Evolutionary conservation across 2,797 vertebrate species (phyloP), one percentile per base, ranked within the genome.

Genomic region (Gephyroberyx darwinii): DNA sequence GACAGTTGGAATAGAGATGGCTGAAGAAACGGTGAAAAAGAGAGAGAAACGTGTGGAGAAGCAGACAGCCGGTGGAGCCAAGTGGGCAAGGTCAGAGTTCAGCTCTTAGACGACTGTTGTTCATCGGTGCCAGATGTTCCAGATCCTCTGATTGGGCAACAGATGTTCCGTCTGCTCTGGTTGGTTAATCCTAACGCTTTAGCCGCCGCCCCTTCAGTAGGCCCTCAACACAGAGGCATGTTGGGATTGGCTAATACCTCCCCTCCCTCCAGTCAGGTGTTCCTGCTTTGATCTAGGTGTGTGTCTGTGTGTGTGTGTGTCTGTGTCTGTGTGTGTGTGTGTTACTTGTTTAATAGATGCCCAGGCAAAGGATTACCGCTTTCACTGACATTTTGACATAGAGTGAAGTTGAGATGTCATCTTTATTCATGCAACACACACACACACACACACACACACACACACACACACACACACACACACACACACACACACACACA

Each of bases 111-210:
- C 62, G 50, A 64, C 80, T 71, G 83, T 57, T 70, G 64, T 48
- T 84, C 69, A 82, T 69, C 78, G 39, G 77, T 51, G 70, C 84
- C 88, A 92, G 87, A 91, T 92, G 93, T 90, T 92, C 75, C 73
- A 65, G 77, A 78, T 65, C 50, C 77, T 75, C 52, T 82, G 84
- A 90, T 91, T 93, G 88, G 84, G 58, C 62, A 77, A 72, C 88
- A 88, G 86, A 90, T 91, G 91, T 87, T 89, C 65, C 0, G n/a
- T 66, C 73, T 58, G 31, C 71, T 55, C 75, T 82, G 84, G 82
- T 87, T 88, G 81, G 82, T 77, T 80, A 30, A 84, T 69, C 51
- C 59, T n/a, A 8, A 62, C 55, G 6, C 53, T 75, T n/a, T 43
- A 58, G 72, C 74, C 69, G 52, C 72, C 70, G 65, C 78, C 78